Conservation (phyloP, 2,113 vertebrate species). For the Brienomyrus longianalis region DNA sequence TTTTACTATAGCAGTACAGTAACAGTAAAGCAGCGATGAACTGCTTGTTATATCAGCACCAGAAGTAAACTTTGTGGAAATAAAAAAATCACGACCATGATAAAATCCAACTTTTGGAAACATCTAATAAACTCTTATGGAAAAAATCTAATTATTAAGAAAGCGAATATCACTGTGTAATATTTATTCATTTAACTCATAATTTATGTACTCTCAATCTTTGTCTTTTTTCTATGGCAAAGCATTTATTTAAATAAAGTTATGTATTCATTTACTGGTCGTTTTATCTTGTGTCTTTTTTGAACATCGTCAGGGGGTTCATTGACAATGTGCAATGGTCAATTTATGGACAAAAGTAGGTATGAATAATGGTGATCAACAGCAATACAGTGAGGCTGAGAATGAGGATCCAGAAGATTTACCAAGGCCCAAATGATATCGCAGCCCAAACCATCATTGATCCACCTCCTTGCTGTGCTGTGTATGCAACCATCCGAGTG, state of each 20-base stretch:
- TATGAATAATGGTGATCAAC: not conserved
- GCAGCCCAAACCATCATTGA: not conserved
- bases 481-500: not conserved
- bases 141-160: constrained; percentile 89
- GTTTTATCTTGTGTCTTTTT: constrained; percentile 20
- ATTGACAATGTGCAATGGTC: not conserved
- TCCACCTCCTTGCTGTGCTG: not conserved
- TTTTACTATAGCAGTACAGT: constrained; percentile 68
- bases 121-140: constrained; percentile 55
- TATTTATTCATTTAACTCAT: constrained; percentile 98
- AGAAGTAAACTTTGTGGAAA: constrained; percentile 58
- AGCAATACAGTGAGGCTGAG: not conserved
- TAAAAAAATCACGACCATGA: constrained; percentile 72
- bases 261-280: constrained; percentile 82
- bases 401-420: not conserved
- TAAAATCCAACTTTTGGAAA: constrained; percentile 88
- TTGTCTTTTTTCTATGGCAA: constrained; percentile 98
- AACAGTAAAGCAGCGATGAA: constrained; percentile 55
- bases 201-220: constrained; percentile 99
- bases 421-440: not conserved
- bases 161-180: constrained; percentile 98
- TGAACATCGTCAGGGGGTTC: not conserved
- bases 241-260: constrained; percentile 99
- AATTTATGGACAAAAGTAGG: not conserved
- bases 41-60: constrained; percentile 48